These are phyloP conservation scores for Hippocampus zosterae DNA, from an alignment of 2,113 vertebrate species.

Conservation along the genomic window DNA sequence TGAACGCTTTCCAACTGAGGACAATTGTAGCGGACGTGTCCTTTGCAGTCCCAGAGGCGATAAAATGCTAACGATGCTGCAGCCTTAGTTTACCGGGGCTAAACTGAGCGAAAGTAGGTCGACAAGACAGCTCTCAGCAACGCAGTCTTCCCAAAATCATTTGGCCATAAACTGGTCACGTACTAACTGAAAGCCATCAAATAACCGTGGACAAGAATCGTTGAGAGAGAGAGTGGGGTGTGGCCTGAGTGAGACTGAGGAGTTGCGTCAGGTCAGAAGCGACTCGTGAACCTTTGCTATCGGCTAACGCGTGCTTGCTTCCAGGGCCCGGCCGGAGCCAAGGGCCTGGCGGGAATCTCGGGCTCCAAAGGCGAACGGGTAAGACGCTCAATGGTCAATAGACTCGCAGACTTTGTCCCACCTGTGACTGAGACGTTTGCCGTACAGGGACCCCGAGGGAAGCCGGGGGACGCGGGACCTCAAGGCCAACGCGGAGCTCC, in stretches of 20 bases:
- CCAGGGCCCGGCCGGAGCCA: conserved; percentile 82
- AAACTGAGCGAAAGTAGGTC: too few relatives aligned
- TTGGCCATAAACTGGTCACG: not conserved
- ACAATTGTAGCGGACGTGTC: too few relatives aligned
- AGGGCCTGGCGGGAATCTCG: conserved; percentile 82
- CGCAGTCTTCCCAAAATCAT: not conserved
- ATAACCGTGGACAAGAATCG: too few relatives aligned
- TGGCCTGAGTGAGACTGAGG: not conserved
- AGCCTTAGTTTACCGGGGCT: too few relatives aligned
- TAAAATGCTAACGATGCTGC: too few relatives aligned
- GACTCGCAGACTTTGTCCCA: not conserved
- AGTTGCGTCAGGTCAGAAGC: not conserved
- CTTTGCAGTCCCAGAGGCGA: too few relatives aligned
- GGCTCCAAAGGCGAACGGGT: conserved; percentile 89
- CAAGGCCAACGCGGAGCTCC: conserved; percentile 79
- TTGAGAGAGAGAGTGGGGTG: not conserved
- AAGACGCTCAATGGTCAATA: conserved; percentile 48
- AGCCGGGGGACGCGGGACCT: conserved; percentile 78
- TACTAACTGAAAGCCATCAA: too few relatives aligned
- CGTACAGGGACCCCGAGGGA: conserved; percentile 82
- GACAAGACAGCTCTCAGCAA: not conserved
- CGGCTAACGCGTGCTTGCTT: conserved; percentile 43
- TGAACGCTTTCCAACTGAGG: too few relatives aligned
- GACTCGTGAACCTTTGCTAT: not conserved
- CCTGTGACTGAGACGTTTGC: not conserved